Conservation (phyloP, 1,140 invertebrate genomes). For the Drosophila quadrilineata region DNA sequence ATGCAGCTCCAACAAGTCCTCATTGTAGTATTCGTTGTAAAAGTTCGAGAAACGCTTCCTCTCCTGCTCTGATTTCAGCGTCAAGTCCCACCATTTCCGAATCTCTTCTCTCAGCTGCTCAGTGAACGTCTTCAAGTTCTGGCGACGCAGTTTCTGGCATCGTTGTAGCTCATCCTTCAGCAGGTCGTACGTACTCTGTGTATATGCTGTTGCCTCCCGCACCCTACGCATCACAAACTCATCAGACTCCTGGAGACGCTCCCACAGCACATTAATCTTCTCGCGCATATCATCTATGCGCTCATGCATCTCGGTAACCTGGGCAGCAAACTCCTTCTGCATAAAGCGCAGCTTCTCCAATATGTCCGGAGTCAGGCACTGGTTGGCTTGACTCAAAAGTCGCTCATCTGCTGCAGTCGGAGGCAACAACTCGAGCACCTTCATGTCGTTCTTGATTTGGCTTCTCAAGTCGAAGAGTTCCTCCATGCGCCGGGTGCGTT, state of each 20-base stretch:
- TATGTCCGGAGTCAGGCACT: slow-evolving; percentile 51
- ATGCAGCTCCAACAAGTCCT: slow-evolving; percentile 88
- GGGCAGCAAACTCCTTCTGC: slow-evolving; percentile 26
- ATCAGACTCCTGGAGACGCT: slow-evolving; percentile 81
- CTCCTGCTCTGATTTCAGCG: slow-evolving; percentile 85
- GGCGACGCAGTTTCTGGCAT: slow-evolving; percentile 85
- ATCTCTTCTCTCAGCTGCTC: slow-evolving; percentile 87
- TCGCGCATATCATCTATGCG: slow-evolving; percentile 82
- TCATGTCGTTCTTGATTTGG: slow-evolving; percentile 51
- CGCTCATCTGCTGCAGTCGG: slow-evolving; percentile 39
- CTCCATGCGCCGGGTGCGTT: slow-evolving; percentile 29
- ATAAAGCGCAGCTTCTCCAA: slow-evolving; percentile 35
- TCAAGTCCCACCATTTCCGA: slow-evolving; percentile 87
- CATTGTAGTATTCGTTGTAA: slow-evolving; percentile 85
- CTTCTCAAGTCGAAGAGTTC: slow-evolving; percentile 43
- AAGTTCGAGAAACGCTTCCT: slow-evolving; percentile 85
- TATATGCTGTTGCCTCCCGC: slow-evolving; percentile 58
- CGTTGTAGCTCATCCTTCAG: slow-evolving; percentile 84
- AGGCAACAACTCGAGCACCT: slow-evolving; percentile 36
- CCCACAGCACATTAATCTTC: slow-evolving; percentile 84
- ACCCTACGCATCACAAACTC: slow-evolving; percentile 40
- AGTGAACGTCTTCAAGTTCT: slow-evolving; percentile 87
- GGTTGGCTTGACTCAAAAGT: slow-evolving; percentile 51
- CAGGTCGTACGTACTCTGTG: slow-evolving; percentile 82
- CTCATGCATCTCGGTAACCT: slow-evolving; percentile 76